Evolutionary conservation across 2,888 invertebrate species (phyloP), one percentile per base, ranked within the genome.

Genomic region (Eupithecia inturbata): DNA sequence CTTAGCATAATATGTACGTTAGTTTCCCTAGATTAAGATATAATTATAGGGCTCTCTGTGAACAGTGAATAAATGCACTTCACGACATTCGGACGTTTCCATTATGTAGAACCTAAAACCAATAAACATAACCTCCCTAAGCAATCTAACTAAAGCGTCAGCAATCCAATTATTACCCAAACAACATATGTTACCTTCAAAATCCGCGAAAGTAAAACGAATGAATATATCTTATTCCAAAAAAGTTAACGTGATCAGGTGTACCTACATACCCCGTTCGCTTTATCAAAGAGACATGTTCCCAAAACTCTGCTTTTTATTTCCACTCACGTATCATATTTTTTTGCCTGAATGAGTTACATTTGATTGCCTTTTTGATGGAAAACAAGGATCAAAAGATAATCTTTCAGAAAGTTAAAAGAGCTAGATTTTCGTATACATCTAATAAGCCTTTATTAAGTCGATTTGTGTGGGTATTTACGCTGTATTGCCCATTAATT

Each of bases 321-420:
- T 75, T 72, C 70, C 70, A 28, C 72, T 63, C 75, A 70, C 72
- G 75, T 75, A 62, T 68, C 68, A 72, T 70, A 75, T 75, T 72
- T 75, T 57, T 75, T 70, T 26, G 68, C 60, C 22, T 41, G 72
- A 70, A 70, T 68, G 75, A 72, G 57, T 75, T 67, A 63, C 67
- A 70, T 72, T 75, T 72, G 75, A 75, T 72, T 72, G 75, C 67
- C 41, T 72, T 70, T 63, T 67, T 72, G 75, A 75, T 75, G 75
- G 72, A 66, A 53, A 72, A 67, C 19, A 66, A 71, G 69, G 67
- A 75, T 75, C 75, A 72, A 72, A 75, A 31, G 67, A 28, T 16
- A 6, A 19, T 41, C 41, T 41, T 41, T 57, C 22, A 57, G n/a
- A 9, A 7, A n/a, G n/a, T 49, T 49, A n/a, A 49, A 49, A 49